Percentiles rank a stretch among this genome's conserved stretches.
Evolutionary conservation across 2,113 vertebrate genomes (phyloP).

Genomic region (Atrichornis clamosus): DNA sequence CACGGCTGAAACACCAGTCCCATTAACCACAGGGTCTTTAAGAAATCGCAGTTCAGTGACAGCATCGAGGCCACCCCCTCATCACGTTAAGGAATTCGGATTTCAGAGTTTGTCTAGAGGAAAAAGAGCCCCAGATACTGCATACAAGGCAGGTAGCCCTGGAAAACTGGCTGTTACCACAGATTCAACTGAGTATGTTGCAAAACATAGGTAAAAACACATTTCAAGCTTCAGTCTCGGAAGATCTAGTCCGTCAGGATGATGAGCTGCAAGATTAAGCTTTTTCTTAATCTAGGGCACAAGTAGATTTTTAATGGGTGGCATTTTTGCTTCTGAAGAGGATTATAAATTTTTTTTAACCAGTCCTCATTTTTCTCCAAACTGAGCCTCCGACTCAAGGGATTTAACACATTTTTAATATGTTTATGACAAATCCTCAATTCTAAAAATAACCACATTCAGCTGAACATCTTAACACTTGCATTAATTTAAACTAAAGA

Average conservation of each 20-base stretch:
- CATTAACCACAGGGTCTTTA: background rate
- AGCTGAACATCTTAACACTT: background rate
- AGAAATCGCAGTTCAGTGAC: background rate
- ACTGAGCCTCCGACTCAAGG: background rate
- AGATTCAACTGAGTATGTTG: accelerated
- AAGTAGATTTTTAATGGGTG: background rate
- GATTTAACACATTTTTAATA: background rate
- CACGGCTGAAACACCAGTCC: background rate
- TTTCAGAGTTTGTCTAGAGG: background rate
- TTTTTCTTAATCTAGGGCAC: background rate
- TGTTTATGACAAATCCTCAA: background rate
- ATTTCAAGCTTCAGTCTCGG: background rate
- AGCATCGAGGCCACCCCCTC: background rate
- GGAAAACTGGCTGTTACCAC: background rate
- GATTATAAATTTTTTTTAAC: background rate
- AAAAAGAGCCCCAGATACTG: accelerated
- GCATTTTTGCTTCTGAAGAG: background rate
- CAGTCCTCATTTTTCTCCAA: background rate
- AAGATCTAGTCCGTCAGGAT: background rate
- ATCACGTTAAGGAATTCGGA: background rate
- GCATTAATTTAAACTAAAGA: background rate
- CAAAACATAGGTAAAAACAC: background rate
- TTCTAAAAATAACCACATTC: background rate
- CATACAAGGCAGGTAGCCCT: background rate
- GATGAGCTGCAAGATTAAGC: background rate